Evolutionary conservation across 1,140 invertebrate genomes (phyloP).

Genomic region (Drosophila auraria): DNA sequence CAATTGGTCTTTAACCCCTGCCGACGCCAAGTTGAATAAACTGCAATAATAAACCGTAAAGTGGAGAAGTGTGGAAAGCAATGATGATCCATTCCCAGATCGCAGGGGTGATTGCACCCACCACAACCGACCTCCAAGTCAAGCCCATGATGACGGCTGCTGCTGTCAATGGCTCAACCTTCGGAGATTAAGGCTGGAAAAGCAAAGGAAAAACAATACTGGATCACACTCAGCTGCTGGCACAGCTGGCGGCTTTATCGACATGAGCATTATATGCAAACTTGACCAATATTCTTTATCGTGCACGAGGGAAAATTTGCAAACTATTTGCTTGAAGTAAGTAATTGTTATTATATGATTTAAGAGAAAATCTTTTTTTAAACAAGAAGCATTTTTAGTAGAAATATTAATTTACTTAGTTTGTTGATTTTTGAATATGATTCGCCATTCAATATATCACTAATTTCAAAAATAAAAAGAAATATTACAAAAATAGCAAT

Average conservation of each 20-base stretch:
- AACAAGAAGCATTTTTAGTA: neutral
- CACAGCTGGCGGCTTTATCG: slow-evolving; percentile 48
- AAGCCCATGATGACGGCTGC: slow-evolving; percentile 11
- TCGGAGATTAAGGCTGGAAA: slow-evolving; percentile 43
- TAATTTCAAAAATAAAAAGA: neutral
- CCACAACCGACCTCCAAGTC: slow-evolving; percentile 25
- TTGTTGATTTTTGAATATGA: too few relatives aligned
- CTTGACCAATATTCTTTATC: slow-evolving; percentile 68
- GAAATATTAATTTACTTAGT: neutral
- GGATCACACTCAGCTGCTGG: slow-evolving; percentile 33
- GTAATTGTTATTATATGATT: neutral
- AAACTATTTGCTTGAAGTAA: neutral
- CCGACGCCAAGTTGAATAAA: slow-evolving; percentile 39
- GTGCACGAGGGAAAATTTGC: slow-evolving; percentile 11
- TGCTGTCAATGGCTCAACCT: slow-evolving; percentile 42
- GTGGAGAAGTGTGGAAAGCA: neutral
- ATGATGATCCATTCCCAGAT: slow-evolving; percentile 22
- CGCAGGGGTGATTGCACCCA: slow-evolving; percentile 41
- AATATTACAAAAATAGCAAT: neutral
- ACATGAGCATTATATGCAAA: slow-evolving; percentile 40
- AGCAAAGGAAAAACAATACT: slow-evolving; percentile 30
- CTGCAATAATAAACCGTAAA: slow-evolving; percentile 37
- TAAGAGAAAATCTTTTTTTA: neutral
- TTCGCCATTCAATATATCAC: too few relatives aligned
- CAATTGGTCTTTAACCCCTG: slow-evolving; percentile 22